Base-by-base conservation (phyloP, 2,113 vertebrate species). In the Tautogolabrus adspersus region DNA sequence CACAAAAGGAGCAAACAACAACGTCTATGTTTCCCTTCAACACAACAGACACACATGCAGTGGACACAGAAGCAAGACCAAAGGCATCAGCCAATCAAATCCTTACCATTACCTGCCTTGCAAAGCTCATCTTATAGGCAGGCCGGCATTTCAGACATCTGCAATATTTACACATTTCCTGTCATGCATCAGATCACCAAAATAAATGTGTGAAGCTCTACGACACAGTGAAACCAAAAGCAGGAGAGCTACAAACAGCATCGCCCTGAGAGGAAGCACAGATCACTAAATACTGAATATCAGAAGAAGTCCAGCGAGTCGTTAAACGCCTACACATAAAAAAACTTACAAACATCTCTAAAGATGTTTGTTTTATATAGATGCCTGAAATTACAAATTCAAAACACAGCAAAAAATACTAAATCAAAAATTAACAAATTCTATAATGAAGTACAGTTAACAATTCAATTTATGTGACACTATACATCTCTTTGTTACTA, bases 141-240 rank as follows among this genome's bases (percentile, higher is more conserved):
- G 95, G 93, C 91, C 90, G 91, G 93, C 95, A 93, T 94, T 92
- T 99, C 97, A 98, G 93, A 98, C 97, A 98, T 98, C 97, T 98
- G 95, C 92, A 97, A 97, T 93, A 92, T 96, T 97, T 87, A 91
- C 95, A 97, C 95, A 94, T 91, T 82, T 94, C 91, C 93, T 75
- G 93, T 96, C 97, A 97, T 97, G 97, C 96, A 93, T 94, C 87
- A 83, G 64, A 78, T 82, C 83, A 92, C 84, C 90, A 89, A 75
- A 79, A 72, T 55, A 5, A 85, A 85, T 75, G 84, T 77, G 75
- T 42, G 73, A 86, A 61, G 66, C 80, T 68, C 15, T 70, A 61
- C 13, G 47, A 84, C 69, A 69, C 78, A 75, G 73, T 73, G 87
- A 92, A 75, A 87, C 89, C 82, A 83, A 47, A 87, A 89, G 83